Evolutionary conservation across 2,113 vertebrate species (phyloP), one percentile per base, ranked within the genome.

Genomic region (Myiagra hebetior): DNA sequence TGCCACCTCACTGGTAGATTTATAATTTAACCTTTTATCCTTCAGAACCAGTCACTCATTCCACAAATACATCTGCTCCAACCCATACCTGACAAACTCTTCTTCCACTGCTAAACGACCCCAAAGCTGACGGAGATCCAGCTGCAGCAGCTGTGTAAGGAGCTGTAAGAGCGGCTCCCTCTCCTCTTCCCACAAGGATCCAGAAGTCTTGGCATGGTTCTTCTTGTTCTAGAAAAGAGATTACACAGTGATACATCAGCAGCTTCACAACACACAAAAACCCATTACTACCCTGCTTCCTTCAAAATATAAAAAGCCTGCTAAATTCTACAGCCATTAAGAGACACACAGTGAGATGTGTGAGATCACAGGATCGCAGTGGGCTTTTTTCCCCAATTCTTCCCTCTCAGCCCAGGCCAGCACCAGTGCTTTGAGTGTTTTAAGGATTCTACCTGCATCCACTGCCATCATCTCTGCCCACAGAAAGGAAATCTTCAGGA

Each of bases 121-220:
- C 99, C 99, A 99, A 27, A 99, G 98, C 22, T 97, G 98, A 56
- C 97, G 97, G 67, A 99, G 98, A 72, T 99, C 99, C 95, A 99
- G 93, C 93, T 99, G 99, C 50, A 99, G 98, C 42, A 99, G 97
- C 96, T 99, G 99, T 1, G 98, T 97, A 27, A 99, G 95, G 53
- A 98, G 97, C 75, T 93, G 98, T 81, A 99, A 95, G 46, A 99
- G 85, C 0, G 76, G 94, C 56, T 99, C 99, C 63, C 98, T 98
- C 82, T 99, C 98, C 13, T 98, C 98, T 56, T 99, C 99, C 99
- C 99, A 99, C 42, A 98, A 98, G 84, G 98, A 95, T 33, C 97
- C 97, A 33, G 97, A 98, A 44, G 91, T 82, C 17, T 96, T 97
- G 52, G 95, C n/a, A 79, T 96, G 98, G n/a, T 89, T 96, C 91